These are phyloP conservation scores for Enteromius thamalakanensis DNA, from an alignment of 2,797 vertebrate genomes.

Conservation along the genomic window DNA sequence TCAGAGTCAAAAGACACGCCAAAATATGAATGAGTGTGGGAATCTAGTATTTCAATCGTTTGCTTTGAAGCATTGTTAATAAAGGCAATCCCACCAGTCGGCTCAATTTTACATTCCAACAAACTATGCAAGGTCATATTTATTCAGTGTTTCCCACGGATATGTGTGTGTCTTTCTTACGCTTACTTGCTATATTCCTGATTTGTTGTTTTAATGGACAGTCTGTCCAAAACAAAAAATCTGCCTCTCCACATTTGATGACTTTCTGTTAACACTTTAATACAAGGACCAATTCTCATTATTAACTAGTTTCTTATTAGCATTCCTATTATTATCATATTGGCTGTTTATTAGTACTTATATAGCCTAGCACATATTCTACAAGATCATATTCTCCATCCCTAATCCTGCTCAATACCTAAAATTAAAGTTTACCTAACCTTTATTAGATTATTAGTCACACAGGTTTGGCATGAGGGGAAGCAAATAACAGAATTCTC, in stretches of 20 bases:
- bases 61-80: constrained; percentile 6
- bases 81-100: neutral
- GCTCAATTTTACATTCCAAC: constrained; percentile 8
- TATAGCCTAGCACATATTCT: too few relatives aligned
- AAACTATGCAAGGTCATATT: neutral
- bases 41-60: constrained; percentile 12
- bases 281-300: too few relatives aligned
- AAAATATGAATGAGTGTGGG: constrained; percentile 6
- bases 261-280: neutral
- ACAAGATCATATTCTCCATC: too few relatives aligned
- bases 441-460: too few relatives aligned
- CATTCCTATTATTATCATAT: too few relatives aligned
- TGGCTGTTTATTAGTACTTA: too few relatives aligned
- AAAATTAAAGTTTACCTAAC: too few relatives aligned
- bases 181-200: neutral
- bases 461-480: neutral
- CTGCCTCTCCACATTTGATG: neutral
- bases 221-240: neutral
- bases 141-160: neutral
- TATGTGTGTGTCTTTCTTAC: neutral
- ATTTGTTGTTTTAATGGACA: neutral
- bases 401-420: neutral
- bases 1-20: neutral
- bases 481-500: neutral
- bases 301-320: too few relatives aligned